A percentile compares a stretch with the other conserved stretches of the same genome.
These are phyloP conservation scores for Cichladusa arquata DNA, from an alignment of 2,113 vertebrate species.

Conservation along the genomic window DNA sequence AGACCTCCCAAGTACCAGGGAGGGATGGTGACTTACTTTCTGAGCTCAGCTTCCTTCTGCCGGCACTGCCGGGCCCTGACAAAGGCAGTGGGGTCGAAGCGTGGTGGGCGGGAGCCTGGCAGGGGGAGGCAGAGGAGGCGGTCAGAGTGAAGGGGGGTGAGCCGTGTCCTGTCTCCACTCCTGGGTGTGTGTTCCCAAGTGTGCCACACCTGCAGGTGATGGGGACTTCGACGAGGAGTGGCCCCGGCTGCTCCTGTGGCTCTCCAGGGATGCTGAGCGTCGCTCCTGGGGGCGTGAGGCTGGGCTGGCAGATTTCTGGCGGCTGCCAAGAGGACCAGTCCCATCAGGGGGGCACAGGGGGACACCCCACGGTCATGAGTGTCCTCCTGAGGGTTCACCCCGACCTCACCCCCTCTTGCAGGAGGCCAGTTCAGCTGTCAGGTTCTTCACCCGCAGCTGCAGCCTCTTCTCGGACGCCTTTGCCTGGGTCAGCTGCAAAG, in stretches of 20 bases:
- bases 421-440: not conserved
- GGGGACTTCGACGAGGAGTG: conserved; percentile 68
- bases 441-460: not conserved
- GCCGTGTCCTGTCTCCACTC: not conserved
- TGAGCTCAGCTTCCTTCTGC: conserved; percentile 81
- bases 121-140: not conserved
- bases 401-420: not conserved
- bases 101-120: conserved; percentile 14
- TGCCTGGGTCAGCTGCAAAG: not conserved
- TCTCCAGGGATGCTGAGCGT: conserved; percentile 74
- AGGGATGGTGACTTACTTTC: conserved; percentile 72
- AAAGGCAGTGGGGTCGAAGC: conserved; percentile 90
- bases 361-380: not conserved
- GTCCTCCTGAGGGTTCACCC: not conserved
- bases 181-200: too few relatives aligned
- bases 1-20: not conserved
- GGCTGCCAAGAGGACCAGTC: conserved; percentile 42
- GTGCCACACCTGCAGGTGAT: conserved; percentile 81
- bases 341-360: not conserved
- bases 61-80: conserved; percentile 83
- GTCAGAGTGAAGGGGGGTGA: not conserved
- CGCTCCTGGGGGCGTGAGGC: conserved; percentile 32
- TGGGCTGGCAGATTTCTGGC: conserved; percentile 51
- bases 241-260: conserved; percentile 68
- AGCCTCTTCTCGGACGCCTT: not conserved